Evolutionary conservation across 1,140 invertebrate genomes (phyloP).

Genomic region (Papilio machaon): DNA sequence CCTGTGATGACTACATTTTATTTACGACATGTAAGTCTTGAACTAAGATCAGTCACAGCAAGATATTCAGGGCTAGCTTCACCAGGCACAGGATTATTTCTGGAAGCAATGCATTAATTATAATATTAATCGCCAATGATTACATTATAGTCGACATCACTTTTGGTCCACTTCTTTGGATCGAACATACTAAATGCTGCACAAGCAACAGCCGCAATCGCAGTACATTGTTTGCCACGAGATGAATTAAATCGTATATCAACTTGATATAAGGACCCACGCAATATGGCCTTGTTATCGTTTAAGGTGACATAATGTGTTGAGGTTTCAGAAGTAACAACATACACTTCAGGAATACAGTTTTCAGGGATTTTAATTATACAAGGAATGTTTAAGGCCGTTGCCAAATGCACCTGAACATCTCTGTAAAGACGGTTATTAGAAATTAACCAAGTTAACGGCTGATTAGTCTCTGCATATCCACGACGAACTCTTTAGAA

Average conservation of each 20-base stretch:
- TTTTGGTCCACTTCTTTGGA: slow-evolving; percentile 38
- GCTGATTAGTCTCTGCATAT: slow-evolving; percentile 30
- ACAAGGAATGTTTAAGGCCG: background rate
- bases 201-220: slow-evolving; percentile 43
- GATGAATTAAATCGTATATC: slow-evolving; percentile 41
- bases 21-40: slow-evolving; percentile 14
- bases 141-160: slow-evolving; percentile 42
- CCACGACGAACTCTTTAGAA: slow-evolving; percentile 38
- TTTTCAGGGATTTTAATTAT: background rate
- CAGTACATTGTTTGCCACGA: slow-evolving; percentile 43
- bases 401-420: slow-evolving; percentile 24
- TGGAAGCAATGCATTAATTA: slow-evolving; percentile 41
- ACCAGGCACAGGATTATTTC: slow-evolving; percentile 31
- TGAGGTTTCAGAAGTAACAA: too few relatives aligned
- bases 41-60: slow-evolving; percentile 39
- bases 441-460: slow-evolving; percentile 40
- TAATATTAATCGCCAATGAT: slow-evolving; percentile 46
- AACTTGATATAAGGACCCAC: slow-evolving; percentile 34
- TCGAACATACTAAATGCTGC: slow-evolving; percentile 38
- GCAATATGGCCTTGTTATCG: background rate
- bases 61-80: slow-evolving; percentile 42
- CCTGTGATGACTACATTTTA: slow-evolving; percentile 26
- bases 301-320: background rate
- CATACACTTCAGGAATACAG: too few relatives aligned
- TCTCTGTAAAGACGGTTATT: slow-evolving; percentile 40